Conservation (phyloP, 2,797 vertebrate genomes). For the Prunella strophiata region DNA sequence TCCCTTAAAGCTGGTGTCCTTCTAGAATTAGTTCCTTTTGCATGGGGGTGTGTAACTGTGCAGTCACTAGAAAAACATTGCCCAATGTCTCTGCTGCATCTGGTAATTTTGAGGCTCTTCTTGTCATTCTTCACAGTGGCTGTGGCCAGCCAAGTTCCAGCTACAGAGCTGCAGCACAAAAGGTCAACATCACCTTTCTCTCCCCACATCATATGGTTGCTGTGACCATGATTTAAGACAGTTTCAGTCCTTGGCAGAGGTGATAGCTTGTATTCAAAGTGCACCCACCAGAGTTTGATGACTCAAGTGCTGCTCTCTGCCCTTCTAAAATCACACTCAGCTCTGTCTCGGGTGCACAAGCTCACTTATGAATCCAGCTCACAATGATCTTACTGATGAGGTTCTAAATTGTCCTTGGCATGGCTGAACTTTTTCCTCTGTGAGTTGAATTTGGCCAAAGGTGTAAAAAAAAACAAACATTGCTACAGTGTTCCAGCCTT, state of each 20-base stretch:
- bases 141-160: accelerated
- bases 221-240: neutral
- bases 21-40: neutral
- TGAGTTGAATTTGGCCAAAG: neutral
- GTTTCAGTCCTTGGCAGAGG: neutral
- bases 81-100: neutral
- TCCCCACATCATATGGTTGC: neutral
- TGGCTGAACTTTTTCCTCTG: neutral
- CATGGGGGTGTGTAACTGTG: neutral
- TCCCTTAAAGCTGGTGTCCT: neutral
- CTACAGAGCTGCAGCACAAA: neutral
- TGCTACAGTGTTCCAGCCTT: neutral
- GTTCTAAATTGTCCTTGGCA: neutral
- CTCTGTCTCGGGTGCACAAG: neutral
- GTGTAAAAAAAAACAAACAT: neutral
- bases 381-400: neutral
- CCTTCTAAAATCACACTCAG: neutral
- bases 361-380: neutral
- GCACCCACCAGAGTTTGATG: neutral
- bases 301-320: neutral
- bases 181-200: neutral
- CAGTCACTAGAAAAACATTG: neutral
- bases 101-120: neutral
- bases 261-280: neutral
- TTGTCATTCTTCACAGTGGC: no score